These are phyloP conservation scores for Drosophila mettleri DNA, from an alignment of 2,888 invertebrate genomes.

Conservation along the genomic window DNA sequence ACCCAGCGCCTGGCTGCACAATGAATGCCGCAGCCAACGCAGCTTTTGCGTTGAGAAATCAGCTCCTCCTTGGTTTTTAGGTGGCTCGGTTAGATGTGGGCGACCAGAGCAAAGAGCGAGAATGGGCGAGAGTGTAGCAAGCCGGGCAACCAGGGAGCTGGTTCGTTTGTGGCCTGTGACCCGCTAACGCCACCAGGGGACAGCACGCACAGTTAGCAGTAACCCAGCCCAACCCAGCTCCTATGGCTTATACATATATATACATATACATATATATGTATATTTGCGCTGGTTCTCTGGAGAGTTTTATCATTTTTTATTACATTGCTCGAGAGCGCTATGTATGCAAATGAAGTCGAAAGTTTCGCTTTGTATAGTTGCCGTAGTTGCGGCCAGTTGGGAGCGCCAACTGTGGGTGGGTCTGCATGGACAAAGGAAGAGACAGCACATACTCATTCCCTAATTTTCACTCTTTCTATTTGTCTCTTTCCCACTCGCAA, in stretches of 20 bases:
- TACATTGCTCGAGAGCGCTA: constrained; percentile 82
- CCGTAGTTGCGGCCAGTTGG: constrained; percentile 57
- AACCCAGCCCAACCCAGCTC: constrained; percentile 5
- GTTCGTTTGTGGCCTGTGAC: constrained; percentile 70
- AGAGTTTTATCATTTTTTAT: constrained; percentile 83
- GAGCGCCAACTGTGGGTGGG: constrained; percentile 20
- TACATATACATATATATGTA: neutral
- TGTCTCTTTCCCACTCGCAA: neutral
- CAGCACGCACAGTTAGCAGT: constrained; percentile 70
- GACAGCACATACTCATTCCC: neutral
- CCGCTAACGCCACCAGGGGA: constrained; percentile 63
- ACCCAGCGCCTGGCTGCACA: constrained; percentile 52
- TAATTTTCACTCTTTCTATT: neutral
- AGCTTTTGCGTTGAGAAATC: constrained; percentile 72
- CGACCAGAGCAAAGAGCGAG: neutral
- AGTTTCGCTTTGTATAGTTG: constrained; percentile 77
- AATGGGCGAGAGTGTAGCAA: neutral
- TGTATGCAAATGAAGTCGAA: constrained; percentile 83
- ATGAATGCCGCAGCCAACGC: constrained; percentile 59
- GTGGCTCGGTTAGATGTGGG: constrained; percentile 37
- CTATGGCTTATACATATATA: neutral
- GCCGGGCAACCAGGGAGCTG: constrained; percentile 49
- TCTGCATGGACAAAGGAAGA: neutral
- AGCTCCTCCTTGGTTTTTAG: constrained; percentile 77
- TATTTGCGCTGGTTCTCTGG: constrained; percentile 49